Evolutionary conservation across 2,113 vertebrate species (phyloP), one percentile per base, ranked within the genome.

Genomic region (Ivindomyrus marchei): DNA sequence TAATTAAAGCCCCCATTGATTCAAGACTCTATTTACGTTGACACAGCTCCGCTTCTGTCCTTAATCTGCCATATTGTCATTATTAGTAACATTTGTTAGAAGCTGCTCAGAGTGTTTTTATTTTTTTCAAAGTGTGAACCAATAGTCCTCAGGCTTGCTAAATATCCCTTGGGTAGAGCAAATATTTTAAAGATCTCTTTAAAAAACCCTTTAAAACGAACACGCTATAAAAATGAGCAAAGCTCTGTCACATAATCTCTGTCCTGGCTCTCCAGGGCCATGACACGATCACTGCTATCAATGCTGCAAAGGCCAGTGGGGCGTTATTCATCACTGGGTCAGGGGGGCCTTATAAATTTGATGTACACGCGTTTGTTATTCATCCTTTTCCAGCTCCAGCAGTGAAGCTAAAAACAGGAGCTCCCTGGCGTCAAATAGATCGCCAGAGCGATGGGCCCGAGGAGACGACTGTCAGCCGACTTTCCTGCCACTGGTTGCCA

Each of bases 61-160:
- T 39, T 80, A 80, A 80, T 80, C 31, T 80, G 74, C 74, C 74
- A 80, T 17, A 80, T 80, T 80, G 74, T 80, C 74, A 42, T 42
- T 42, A 80, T 80, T 80, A 80, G 74, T 80, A 80, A 80, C 74
- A 42, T 42, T 80, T 80, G 31, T 42, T 80, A 80, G 74, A 80
- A 80, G 36, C 31, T 19, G 11, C 36, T 36, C 36, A 19, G 74
- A 77, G 13, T 80, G 74, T 39, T 74, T 74, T 36, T 7, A 39
- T 80, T 80, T 80, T 80, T 80, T 42, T 80, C 74, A 42, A 36
- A 7, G 74, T 42, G 31, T 80, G 74, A 80, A 39, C 39, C 74
- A 80, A 39, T 13, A 77, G 31, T 42, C 17, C 36, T 21, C 31
- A 80, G 36, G 74, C 15, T 39, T 80, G 3, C 15, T 80, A 80